Percentiles rank a stretch among this genome's conserved stretches.
These are phyloP conservation scores for Ecliptopera silaceata DNA, from an alignment of 2,888 invertebrate species.

Conservation along the genomic window DNA sequence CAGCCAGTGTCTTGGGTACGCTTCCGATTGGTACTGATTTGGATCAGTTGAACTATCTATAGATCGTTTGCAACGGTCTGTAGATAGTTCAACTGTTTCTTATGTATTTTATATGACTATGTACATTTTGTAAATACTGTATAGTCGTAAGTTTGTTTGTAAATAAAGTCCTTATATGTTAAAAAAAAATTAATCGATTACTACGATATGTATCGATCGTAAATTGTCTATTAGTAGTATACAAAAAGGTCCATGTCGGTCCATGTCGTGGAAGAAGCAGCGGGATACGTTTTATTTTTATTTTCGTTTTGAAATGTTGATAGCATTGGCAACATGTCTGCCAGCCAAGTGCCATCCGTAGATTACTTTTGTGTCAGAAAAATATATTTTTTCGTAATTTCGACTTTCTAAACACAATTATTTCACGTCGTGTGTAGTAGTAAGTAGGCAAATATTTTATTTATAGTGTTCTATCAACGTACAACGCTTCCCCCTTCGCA, in stretches of 20 bases:
- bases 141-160: no score
- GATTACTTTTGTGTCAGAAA: constrained; percentile 73
- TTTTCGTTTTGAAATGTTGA: constrained; percentile 51
- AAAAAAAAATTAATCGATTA: no score
- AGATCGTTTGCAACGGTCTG: no score
- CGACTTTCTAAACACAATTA: constrained; percentile 47
- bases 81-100: no score
- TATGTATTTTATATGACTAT: no score
- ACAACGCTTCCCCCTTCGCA: constrained; percentile 34
- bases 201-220: no score
- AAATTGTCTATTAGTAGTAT: no score
- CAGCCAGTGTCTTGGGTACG: no score
- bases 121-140: no score
- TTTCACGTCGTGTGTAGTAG: constrained; percentile 66
- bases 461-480: constrained; percentile 38
- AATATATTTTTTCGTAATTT: constrained; percentile 51
- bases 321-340: constrained; percentile 75
- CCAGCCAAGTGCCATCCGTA: constrained; percentile 64
- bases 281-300: constrained; percentile 27
- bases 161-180: no score
- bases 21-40: no score
- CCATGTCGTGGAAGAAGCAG: constrained; percentile 21
- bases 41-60: no score
- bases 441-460: constrained; percentile 60
- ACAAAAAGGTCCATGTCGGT: constrained; percentile 2